phyloP scores from a whole-genome alignment of 1,140 invertebrate species.

The Latrodectus geometricus region DNA sequence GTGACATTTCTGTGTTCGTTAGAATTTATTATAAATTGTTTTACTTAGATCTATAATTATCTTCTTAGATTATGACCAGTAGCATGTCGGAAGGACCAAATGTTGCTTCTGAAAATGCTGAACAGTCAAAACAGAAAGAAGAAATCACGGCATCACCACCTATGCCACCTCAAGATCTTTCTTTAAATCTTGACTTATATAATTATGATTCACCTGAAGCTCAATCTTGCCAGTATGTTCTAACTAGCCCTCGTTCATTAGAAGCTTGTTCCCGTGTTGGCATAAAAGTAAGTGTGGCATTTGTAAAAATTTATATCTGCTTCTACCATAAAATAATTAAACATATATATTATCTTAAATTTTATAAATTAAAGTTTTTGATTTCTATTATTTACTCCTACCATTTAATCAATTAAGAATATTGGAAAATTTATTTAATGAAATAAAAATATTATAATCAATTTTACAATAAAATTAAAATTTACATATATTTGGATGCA shows the following conservation, averaged over 20 bases:
- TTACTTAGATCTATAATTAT: too few relatives aligned
- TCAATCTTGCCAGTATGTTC: slow-evolving; percentile 71
- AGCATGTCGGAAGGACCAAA: slow-evolving; percentile 49
- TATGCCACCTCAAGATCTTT: slow-evolving; percentile 44
- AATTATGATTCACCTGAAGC: slow-evolving; percentile 71
- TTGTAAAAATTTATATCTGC: not conserved
- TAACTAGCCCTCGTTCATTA: slow-evolving; percentile 73
- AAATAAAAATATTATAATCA: not conserved
- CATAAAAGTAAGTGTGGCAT: slow-evolving; percentile 69
- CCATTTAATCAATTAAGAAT: not conserved
- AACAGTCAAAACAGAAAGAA: slow-evolving; percentile 30
- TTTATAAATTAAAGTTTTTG: not conserved
- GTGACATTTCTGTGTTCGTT: too few relatives aligned
- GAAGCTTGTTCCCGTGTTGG: slow-evolving; percentile 72
- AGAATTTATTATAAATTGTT: too few relatives aligned
- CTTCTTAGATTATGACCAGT: not conserved
- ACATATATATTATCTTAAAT: not conserved
- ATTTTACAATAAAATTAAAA: not conserved
- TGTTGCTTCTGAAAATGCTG: slow-evolving; percentile 12
- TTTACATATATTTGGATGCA: too few relatives aligned
- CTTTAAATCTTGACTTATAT: slow-evolving; percentile 68
- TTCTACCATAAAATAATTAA: too few relatives aligned
- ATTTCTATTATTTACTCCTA: too few relatives aligned
- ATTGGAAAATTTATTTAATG: not conserved
- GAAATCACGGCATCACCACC: slow-evolving; percentile 9